A percentile compares a stretch with the other conserved stretches of the same genome.
phyloP scores from a whole-genome alignment of 2,113 vertebrate genomes.

The Canis aureus region DNA sequence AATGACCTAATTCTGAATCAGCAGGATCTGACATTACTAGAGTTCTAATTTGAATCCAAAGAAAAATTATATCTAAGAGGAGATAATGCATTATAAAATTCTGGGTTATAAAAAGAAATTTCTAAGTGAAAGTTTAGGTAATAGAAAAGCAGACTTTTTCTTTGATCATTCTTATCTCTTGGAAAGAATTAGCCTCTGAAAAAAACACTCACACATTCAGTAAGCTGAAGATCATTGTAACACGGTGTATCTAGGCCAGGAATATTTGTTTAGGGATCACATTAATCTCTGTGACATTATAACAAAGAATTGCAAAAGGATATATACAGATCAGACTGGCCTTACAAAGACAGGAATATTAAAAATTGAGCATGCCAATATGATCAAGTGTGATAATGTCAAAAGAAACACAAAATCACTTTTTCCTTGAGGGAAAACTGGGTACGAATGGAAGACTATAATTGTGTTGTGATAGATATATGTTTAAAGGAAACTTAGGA shows the following conservation, averaged over 20 bases:
- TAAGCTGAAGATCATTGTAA: not conserved
- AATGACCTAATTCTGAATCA: not conserved
- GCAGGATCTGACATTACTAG: not conserved
- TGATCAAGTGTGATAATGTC: not conserved
- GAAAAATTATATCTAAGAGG: not conserved
- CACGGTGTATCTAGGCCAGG: not conserved
- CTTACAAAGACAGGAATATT: not conserved
- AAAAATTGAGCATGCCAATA: constrained; percentile 8
- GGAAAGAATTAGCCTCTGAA: constrained; percentile 57
- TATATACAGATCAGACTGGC: not conserved
- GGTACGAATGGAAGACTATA: not conserved
- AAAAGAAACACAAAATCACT: constrained; percentile 21
- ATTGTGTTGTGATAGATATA: not conserved
- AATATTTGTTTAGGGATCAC: constrained; percentile 39
- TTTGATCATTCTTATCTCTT: constrained; percentile 70
- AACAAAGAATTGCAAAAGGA: constrained; percentile 9
- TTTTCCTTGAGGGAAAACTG: constrained; percentile 1
- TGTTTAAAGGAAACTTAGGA: constrained; percentile 20
- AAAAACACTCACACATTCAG: constrained; percentile 33
- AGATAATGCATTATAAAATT: constrained; percentile 17
- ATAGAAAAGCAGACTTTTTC: constrained; percentile 21
- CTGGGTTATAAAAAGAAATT: constrained; percentile 18
- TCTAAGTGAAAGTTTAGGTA: constrained; percentile 3
- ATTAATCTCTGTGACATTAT: constrained; percentile 60
- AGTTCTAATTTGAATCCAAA: not conserved